These are phyloP conservation scores for Nesidiocoris tenuis DNA, from an alignment of 2,888 invertebrate species.

Conservation along the genomic window DNA sequence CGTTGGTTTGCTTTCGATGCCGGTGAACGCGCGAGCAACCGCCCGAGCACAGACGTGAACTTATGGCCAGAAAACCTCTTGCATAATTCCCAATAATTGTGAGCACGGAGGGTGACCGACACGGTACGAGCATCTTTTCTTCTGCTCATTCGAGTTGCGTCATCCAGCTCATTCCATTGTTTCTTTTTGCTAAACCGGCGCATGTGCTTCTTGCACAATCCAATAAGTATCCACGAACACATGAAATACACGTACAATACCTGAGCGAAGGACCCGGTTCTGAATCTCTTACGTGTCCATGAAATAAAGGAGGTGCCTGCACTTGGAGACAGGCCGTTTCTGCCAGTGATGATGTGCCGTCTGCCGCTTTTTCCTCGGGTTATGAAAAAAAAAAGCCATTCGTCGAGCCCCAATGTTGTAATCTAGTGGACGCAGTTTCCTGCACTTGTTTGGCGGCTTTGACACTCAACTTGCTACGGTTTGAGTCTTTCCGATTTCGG, in stretches of 20 bases:
- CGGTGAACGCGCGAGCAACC: not conserved
- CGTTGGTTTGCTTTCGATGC: constrained; percentile 22
- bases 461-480: too few species aligned
- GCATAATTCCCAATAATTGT: constrained; percentile 43
- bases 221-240: constrained; percentile 26
- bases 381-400: too few species aligned
- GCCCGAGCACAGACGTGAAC: not conserved
- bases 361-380: too few species aligned
- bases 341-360: too few species aligned
- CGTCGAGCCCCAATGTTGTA: too few species aligned
- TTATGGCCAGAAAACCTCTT: constrained; percentile 4
- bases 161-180: constrained; percentile 48
- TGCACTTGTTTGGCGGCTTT: too few species aligned
- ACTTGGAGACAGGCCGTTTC: too few species aligned
- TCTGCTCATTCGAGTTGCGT: constrained; percentile 39
- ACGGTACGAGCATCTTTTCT: constrained; percentile 17
- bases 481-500: too few species aligned
- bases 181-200: constrained; percentile 35
- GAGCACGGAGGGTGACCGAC: constrained; percentile 37
- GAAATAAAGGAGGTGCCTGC: too few species aligned
- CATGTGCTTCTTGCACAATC: constrained; percentile 21
- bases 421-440: too few species aligned
- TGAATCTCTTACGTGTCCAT: not conserved
- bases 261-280: not conserved
- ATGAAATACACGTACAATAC: not conserved